Percentiles rank a stretch among this genome's conserved stretches.
Conservation (phyloP, 2,113 vertebrate genomes). For the Anarhynchus alexandrinus region DNA sequence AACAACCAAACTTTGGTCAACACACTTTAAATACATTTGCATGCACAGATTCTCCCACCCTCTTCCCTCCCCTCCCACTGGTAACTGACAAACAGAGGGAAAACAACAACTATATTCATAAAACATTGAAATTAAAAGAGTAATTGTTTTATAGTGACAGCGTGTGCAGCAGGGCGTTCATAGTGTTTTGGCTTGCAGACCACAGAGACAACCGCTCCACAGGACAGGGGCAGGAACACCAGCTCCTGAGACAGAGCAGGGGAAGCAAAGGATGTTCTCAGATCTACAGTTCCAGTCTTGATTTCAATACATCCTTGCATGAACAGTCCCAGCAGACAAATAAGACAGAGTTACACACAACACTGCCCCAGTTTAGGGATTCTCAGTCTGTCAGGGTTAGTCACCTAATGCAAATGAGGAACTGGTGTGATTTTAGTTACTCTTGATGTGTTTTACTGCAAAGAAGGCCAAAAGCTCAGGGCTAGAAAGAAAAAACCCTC, state of each 20-base stretch:
- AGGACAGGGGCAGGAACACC: background rate
- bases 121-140: slow-evolving; percentile 60
- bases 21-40: slow-evolving; percentile 49
- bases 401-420: background rate
- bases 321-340: background rate
- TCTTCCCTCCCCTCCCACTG: background rate
- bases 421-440: background rate
- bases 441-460: background rate
- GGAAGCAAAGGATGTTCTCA: background rate
- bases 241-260: background rate
- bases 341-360: background rate
- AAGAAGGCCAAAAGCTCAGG: background rate
- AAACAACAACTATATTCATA: slow-evolving; percentile 51
- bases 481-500: background rate
- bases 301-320: background rate
- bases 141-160: slow-evolving; percentile 30
- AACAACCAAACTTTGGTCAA: background rate
- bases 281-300: background rate
- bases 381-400: background rate
- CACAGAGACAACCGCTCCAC: background rate
- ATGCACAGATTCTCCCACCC: slow-evolving; percentile 40
- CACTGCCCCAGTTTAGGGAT: background rate
- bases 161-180: background rate
- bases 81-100: slow-evolving; percentile 39
- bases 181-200: slow-evolving; percentile 10